Base-by-base conservation (phyloP, 2,888 invertebrate species). In the Graphium colonna region DNA sequence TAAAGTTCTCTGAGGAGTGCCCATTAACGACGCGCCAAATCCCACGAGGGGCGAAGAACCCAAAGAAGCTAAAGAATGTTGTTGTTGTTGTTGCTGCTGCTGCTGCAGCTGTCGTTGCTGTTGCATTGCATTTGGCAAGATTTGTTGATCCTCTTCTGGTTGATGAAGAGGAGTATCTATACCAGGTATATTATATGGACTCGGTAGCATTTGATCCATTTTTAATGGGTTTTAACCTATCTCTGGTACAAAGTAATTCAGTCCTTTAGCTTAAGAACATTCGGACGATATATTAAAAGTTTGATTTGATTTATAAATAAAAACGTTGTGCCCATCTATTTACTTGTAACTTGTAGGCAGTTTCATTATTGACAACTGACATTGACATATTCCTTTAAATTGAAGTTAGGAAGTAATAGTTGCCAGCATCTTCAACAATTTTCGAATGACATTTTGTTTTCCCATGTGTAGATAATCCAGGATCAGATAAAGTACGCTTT, bases 131-230 rank as follows among this genome's bases (percentile, higher is more conserved):
- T 95, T 95, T 45, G 96, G 95, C 46, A 96, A 91, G 67, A 97
- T 97, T 77, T 95, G 94, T 77, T 97, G 96, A 78, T 97, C 97
- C 73, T 97, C 96, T 75, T 97, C 96, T 15, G 96, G 95, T 69
- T 96, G 96, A 88, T 97, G 96, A 12, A 96, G 78, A 1, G 97
- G 97, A 4, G 97, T 97, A 51, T 95, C 96, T 76, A 97, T 96
- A 69, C 96, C 96, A 59, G 96, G 96, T 79, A 97, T 96, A 67
- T 95, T 95, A 60, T 95, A 96, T 15, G 97, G 97, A 85, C 96
- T 97, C 21, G 95, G 95, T 58, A 97, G 89, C 96, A 97, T 96
- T 83, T 96, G 95, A 92, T 97, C 96, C 96, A 96, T 96, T 64
- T 53, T 53, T 18, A 15, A 10, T 15, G 1, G 9, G 2, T 36